These are phyloP conservation scores for Leptinotarsa tumamoca DNA, from an alignment of 2,888 invertebrate genomes.

Conservation along the genomic window DNA sequence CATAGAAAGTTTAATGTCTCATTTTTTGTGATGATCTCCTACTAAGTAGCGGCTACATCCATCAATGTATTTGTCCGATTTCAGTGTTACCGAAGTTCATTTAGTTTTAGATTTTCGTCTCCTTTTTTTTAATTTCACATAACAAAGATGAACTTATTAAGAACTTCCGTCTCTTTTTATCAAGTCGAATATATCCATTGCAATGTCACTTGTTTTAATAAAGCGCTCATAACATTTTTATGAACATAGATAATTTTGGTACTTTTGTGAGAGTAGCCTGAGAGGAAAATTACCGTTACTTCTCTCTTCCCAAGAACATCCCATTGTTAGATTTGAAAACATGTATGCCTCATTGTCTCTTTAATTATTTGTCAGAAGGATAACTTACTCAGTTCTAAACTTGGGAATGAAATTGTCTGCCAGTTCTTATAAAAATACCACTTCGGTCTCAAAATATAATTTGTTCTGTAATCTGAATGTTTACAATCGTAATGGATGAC, in stretches of 20 bases:
- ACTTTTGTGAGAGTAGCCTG: background rate
- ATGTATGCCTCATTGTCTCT: background rate
- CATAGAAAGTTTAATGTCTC: too few species aligned
- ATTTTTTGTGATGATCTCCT: too few species aligned
- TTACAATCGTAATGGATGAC: background rate
- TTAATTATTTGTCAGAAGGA: constrained; percentile 15
- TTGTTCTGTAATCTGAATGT: background rate
- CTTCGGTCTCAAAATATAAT: background rate
- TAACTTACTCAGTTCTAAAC: constrained; percentile 14
- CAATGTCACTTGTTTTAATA: too few species aligned
- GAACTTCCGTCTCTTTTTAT: too few species aligned
- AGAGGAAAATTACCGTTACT: background rate
- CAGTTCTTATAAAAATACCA: background rate
- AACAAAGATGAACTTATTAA: too few species aligned
- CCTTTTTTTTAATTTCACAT: too few species aligned
- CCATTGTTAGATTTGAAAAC: background rate
- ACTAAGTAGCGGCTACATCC: too few species aligned
- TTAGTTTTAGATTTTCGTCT: too few species aligned
- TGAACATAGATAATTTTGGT: background rate
- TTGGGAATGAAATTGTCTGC: constrained; percentile 11
- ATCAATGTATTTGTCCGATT: too few species aligned
- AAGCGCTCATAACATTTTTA: too few species aligned
- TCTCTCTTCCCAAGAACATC: background rate
- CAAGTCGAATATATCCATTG: too few species aligned
- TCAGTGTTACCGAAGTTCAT: too few species aligned